These are phyloP conservation scores for Bambusicola thoracicus DNA, from an alignment of 2,113 vertebrate species.

Conservation along the genomic window DNA sequence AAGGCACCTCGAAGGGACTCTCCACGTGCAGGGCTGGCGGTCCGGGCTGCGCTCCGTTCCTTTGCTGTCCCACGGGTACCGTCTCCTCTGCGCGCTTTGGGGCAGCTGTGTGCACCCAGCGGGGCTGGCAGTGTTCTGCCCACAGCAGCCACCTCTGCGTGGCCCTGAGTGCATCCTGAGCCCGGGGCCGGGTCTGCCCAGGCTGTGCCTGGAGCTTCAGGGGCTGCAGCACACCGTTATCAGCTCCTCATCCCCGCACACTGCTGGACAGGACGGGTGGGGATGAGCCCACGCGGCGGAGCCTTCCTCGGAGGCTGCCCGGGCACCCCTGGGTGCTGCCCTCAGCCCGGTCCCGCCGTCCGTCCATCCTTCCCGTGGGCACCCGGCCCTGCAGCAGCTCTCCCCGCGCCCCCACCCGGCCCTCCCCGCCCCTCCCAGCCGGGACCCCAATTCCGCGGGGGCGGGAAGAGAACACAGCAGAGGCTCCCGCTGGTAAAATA, in stretches of 20 bases:
- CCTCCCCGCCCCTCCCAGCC: rapidly evolving
- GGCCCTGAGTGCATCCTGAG: background rate
- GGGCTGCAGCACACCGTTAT: rapidly evolving
- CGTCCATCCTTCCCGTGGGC: background rate
- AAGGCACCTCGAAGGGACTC: background rate
- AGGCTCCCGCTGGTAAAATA: background rate
- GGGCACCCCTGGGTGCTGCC: background rate
- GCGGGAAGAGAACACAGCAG: background rate
- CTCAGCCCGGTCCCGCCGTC: background rate
- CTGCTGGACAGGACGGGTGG: background rate
- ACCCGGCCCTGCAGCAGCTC: too few relatives aligned
- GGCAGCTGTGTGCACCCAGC: rapidly evolving
- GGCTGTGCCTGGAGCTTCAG: too few relatives aligned
- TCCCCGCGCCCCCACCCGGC: background rate
- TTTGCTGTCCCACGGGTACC: background rate
- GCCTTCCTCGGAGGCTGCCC: too few relatives aligned
- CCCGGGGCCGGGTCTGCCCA: background rate
- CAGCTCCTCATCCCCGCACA: rapidly evolving
- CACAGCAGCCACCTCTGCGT: rapidly evolving
- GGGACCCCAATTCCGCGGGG: rapidly evolving
- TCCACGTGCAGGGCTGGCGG: background rate
- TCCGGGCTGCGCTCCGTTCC: background rate
- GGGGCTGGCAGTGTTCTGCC: background rate
- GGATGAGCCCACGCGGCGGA: background rate
- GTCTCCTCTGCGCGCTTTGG: rapidly evolving